Percentiles rank a stretch among this genome's conserved stretches.
Conservation (phyloP, 2,888 invertebrate genomes). For the Diplolepis rosae region DNA sequence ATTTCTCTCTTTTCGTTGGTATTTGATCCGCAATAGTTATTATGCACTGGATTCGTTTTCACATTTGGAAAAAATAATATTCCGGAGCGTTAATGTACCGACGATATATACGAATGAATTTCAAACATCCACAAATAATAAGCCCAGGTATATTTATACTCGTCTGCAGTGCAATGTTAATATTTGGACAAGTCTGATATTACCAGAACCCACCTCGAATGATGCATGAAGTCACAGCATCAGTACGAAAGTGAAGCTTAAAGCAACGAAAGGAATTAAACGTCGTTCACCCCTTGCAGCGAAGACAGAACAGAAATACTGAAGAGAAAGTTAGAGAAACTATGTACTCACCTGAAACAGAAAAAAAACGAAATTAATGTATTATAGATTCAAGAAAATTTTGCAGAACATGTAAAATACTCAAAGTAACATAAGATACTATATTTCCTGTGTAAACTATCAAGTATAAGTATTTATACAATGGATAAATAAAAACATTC, state of each 20-base stretch:
- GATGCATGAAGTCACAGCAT: conserved; percentile 18
- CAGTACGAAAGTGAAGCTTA: conserved; percentile 4
- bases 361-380: neutral
- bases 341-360: neutral
- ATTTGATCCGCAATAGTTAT: too few relatives aligned
- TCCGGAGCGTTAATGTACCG: conserved; percentile 2
- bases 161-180: conserved; percentile 44
- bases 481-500: too few relatives aligned
- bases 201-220: conserved; percentile 32
- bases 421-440: too few relatives aligned
- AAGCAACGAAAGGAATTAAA: conserved; percentile 18
- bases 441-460: too few relatives aligned
- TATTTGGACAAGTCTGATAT: conserved; percentile 52
- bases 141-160: conserved; percentile 35
- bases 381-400: too few relatives aligned
- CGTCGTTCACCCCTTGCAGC: conserved; percentile 9
- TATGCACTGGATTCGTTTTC: neutral
- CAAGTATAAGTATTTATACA: too few relatives aligned
- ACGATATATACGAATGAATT: conserved; percentile 41
- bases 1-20: neutral
- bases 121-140: conserved; percentile 44
- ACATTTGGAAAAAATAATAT: conserved; percentile 15
- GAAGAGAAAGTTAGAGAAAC: neutral
- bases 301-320: neutral
- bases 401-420: too few relatives aligned